phyloP scores from a whole-genome alignment of 2,797 vertebrate genomes.

The Rachycentron canadum region DNA sequence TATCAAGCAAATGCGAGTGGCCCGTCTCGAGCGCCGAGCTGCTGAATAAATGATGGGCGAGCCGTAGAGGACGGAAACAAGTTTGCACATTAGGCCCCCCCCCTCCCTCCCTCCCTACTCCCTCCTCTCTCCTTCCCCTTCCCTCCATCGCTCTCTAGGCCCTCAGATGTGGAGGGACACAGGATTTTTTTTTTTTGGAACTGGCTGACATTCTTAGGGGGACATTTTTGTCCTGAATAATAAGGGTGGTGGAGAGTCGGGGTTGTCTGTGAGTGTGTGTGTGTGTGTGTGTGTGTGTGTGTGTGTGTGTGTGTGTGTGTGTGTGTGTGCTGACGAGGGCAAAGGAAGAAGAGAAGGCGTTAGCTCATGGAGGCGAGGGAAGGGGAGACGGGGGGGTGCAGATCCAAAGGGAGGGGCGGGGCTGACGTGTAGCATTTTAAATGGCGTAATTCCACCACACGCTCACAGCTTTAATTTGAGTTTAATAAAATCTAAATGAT shows the following conservation, averaged over 20 bases:
- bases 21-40: constrained; percentile 99
- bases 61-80: constrained; percentile 99
- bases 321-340: not conserved
- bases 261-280: constrained; percentile 8
- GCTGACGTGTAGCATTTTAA: constrained; percentile 70
- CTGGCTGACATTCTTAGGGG: constrained; percentile 89
- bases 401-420: constrained; percentile 45
- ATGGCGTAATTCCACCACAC: constrained; percentile 77
- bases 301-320: constrained; percentile 6
- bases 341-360: not conserved
- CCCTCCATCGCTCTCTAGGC: constrained; percentile 55
- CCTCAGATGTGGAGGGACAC: constrained; percentile 68
- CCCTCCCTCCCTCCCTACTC: constrained; percentile 63
- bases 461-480: constrained; percentile 83
- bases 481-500: constrained; percentile 86
- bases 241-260: constrained; percentile 42
- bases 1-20: constrained; percentile 99
- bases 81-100: constrained; percentile 98
- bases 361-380: not conserved
- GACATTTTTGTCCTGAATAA: constrained; percentile 77
- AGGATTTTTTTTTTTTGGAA: constrained; percentile 75
- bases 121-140: constrained; percentile 54
- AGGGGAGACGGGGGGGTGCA: constrained; percentile 13
- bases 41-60: constrained; percentile 99
- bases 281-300: constrained; percentile 20